phyloP scores from a whole-genome alignment of 2,797 vertebrate genomes.

The Peromyscus melanophrys region DNA sequence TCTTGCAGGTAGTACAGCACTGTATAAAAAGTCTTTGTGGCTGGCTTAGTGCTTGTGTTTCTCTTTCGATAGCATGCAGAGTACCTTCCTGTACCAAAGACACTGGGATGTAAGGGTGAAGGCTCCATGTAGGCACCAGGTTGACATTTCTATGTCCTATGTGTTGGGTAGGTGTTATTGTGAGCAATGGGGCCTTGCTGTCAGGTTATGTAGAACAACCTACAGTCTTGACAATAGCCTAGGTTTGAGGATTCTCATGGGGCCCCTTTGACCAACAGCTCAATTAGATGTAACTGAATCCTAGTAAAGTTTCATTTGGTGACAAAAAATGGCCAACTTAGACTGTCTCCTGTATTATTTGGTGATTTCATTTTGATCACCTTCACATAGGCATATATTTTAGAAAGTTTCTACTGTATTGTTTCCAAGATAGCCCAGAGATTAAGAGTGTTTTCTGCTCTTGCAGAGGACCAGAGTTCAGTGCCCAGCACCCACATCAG shows the following conservation, averaged over 20 bases:
- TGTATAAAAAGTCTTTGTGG: too few relatives aligned
- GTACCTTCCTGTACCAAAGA: background rate
- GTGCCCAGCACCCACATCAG: background rate
- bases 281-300: background rate
- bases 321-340: too few relatives aligned
- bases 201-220: background rate
- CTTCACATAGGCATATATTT: too few relatives aligned
- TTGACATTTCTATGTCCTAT: background rate
- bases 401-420: too few relatives aligned
- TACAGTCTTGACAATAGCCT: background rate
- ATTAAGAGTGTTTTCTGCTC: background rate
- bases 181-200: background rate
- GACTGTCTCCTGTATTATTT: too few relatives aligned
- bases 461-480: background rate
- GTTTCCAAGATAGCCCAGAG: background rate
- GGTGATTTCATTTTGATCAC: too few relatives aligned
- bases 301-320: background rate
- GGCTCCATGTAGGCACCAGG: background rate
- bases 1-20: too few relatives aligned
- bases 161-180: too few relatives aligned
- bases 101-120: background rate
- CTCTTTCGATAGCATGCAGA: background rate
- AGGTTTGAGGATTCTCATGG: background rate
- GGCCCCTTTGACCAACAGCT: background rate
- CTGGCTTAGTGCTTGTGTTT: too few relatives aligned